These are phyloP conservation scores for Zelostemma sp. DNA, from an alignment of 1,140 invertebrate species.

Conservation along the genomic window DNA sequence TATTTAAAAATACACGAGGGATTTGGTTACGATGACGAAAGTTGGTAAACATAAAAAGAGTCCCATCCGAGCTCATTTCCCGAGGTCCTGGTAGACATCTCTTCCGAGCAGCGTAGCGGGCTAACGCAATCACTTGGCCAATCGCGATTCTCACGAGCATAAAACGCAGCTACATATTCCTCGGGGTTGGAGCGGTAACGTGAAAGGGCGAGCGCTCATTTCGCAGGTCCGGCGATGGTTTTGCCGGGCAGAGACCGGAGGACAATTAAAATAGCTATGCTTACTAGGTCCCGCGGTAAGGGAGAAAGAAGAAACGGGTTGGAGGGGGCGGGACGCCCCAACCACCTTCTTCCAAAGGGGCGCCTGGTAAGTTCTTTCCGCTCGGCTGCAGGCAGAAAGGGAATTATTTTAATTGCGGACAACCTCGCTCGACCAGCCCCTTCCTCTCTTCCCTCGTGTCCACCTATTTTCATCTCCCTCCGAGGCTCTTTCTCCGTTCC, in stretches of 20 bases:
- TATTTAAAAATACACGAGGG: too few relatives aligned
- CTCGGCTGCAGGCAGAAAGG: conserved; percentile 64
- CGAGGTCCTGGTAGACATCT: not conserved
- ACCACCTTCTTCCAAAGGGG: conserved; percentile 18
- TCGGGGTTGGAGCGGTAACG: conserved; percentile 38
- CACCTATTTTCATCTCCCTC: conserved; percentile 30
- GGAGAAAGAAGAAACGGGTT: conserved; percentile 5
- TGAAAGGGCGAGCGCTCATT: conserved; percentile 48
- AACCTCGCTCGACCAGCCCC: conserved; percentile 66
- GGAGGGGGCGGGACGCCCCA: conserved; percentile 29
- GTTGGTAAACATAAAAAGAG: not conserved
- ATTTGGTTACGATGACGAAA: conserved; percentile 43
- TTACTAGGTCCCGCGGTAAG: conserved; percentile 31
- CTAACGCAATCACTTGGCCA: conserved; percentile 46
- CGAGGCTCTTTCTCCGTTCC: conserved; percentile 29
- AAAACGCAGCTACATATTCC: conserved; percentile 41
- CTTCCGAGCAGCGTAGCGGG: not conserved
- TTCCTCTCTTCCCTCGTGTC: conserved; percentile 43
- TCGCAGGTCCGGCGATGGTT: conserved; percentile 40
- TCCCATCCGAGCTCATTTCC: not conserved
- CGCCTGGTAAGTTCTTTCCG: conserved; percentile 52
- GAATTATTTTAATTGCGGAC: conserved; percentile 73
- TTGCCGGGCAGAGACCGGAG: conserved; percentile 41
- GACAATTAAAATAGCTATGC: conserved; percentile 52
- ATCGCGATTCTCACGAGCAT: conserved; percentile 39